Base-by-base conservation (phyloP, 1,140 invertebrate species). In the Goniozus legneri region DNA sequence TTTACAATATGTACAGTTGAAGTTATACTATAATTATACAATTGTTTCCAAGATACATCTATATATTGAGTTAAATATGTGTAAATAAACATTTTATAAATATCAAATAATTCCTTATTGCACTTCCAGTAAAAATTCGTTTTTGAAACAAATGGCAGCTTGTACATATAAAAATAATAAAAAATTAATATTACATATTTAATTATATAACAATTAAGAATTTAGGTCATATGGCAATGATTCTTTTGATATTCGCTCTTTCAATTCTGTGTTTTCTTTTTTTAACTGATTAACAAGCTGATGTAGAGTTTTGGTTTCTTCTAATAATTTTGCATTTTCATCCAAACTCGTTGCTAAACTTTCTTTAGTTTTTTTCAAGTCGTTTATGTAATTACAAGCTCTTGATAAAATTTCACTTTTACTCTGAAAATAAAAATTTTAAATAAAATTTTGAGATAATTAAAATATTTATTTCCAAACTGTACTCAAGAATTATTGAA, bases 351-450 rank as follows among this genome's bases (percentile, higher is more conserved):
- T 75, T 2, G 66, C 58, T 32, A 82, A 57, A 47, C 70, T 82
- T 47, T 82, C 80, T 58, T 91, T 86, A 37, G 82, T 80, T 22
- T 81, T 80, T 46, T 86, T 81, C 45, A 95, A 79, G 60, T 93
- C 90, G 38, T 81, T 79, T 43, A 95, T 95, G 71, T 95, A 92
- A 62, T 95, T 91, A 75, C 91, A 95, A 1, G 92, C 92, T 72
- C 95, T 95, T 2, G 92, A 87, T 47, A 96, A 69, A 57, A 95
- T 95, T 33, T 90, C 91, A 13, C 92, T 91, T 80, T 95, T 96
- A 61, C 91, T 95, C 75, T 93, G 82, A 14, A 54, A 60, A 50
- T 16, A 56, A 50, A 37, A 44, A 12, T n/a, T 2, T 27, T 27
- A 10, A 27, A 27, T 10, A 6, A 6, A 4, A 27, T 27, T 27